Evolutionary conservation across 2,888 invertebrate genomes (phyloP), one percentile per base, ranked within the genome.

Genomic region (Liposcelis brunnea): DNA sequence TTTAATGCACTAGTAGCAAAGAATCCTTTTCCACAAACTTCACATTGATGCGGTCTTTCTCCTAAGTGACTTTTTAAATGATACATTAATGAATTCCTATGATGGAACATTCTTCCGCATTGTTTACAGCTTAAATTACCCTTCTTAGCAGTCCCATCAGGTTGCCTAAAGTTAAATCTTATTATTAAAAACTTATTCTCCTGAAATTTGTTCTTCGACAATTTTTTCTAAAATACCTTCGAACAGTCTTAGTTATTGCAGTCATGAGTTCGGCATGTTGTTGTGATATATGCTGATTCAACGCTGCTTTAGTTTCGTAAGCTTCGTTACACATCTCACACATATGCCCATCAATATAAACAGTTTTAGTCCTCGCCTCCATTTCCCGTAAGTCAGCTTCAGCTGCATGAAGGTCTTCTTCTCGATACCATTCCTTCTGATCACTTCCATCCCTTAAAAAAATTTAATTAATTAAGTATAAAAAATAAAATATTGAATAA

Each of bases 11-110:
- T 78, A 1, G 75, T 71, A 0, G 86, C 84, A 56, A 83, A 86
- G 62, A 89, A 89, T 36, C 78, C 75, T 61, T 86, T 85, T 7
- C 79, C 80, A 55, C 89, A 89, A 12, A 77, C 74, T 47, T 77
- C 72, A 56, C 89, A 89, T 43, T 75, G 73, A 57, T 84, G 81
- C 11, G 80, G 77, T 35, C 84, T 70, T 57, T 79, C 74, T 2
- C 82, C 82, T 6, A 76, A 76, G 55, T 86, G 89, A 36, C 83
- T 80, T 52, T 82, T 64, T 65, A 79, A 69, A 56, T 90, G 89
- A 62, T 89, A 89, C 49, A 85, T 72, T 44, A 87, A 63, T 7
- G 89, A 87, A 61, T 87, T 89, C 49, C 81, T 70, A 52, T 89
- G 86, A 47, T 75, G 73, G 59, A 89, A 89, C 46, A 77, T 72